These are phyloP conservation scores for Gymnopithys bicolor DNA, from an alignment of 2,797 vertebrate genomes.

Conservation along the genomic window DNA sequence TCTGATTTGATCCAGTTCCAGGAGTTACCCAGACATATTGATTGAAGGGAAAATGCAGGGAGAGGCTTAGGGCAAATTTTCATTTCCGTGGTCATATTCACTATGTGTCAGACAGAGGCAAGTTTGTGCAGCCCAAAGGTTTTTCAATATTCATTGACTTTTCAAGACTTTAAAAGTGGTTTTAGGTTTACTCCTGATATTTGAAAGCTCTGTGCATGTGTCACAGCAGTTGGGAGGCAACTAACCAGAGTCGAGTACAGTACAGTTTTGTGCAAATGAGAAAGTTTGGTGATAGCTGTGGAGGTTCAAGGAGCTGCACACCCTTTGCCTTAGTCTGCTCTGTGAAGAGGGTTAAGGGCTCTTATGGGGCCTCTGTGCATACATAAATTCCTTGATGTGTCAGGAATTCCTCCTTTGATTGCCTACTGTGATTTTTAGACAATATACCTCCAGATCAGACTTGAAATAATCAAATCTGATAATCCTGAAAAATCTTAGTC, in stretches of 20 bases:
- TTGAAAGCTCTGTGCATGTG: not conserved
- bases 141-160: fast-evolving
- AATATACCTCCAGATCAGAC: not conserved
- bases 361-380: not conserved
- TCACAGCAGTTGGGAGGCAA: not conserved
- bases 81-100: not conserved
- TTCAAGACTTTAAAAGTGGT: not conserved
- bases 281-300: not conserved
- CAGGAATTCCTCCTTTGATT: not conserved
- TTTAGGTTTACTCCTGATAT: not conserved
- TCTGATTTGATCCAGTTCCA: not conserved
- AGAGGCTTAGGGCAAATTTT: not conserved
- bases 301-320: not conserved
- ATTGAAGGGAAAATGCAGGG: not conserved
- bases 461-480: not conserved
- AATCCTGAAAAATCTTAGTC: not conserved
- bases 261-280: not conserved
- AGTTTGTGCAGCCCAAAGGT: not conserved
- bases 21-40: fast-evolving
- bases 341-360: not conserved
- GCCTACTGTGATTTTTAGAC: not conserved
- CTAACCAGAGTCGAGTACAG: fast-evolving
- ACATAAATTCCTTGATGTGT: not conserved
- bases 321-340: not conserved
- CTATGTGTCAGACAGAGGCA: not conserved